phyloP scores from a whole-genome alignment of 2,797 vertebrate species.

The Mormyrus hasselquistii region DNA sequence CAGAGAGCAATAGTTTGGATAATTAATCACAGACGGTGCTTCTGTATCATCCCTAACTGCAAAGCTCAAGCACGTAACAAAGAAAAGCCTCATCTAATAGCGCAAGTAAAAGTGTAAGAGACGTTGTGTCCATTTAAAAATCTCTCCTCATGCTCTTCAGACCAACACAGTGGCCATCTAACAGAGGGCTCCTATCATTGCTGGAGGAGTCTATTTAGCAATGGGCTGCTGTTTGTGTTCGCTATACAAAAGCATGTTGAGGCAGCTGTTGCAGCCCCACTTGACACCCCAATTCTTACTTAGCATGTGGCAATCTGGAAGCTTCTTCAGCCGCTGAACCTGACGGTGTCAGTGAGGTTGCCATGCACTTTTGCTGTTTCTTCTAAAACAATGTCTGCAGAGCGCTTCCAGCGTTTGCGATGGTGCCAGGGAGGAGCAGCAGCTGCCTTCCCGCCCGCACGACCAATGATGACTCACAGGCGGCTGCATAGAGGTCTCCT shows the following conservation, averaged over 20 bases:
- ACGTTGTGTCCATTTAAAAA: background rate
- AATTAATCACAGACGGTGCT: background rate
- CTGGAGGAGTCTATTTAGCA: constrained; percentile 31
- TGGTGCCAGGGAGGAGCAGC: background rate
- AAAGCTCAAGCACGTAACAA: background rate
- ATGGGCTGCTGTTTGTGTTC: constrained; percentile 32
- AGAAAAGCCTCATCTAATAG: background rate
- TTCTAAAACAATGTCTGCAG: background rate
- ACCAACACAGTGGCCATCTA: background rate
- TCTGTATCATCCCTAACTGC: background rate
- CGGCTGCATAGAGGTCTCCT: background rate
- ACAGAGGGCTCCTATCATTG: constrained; percentile 12
- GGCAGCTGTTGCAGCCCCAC: constrained; percentile 16
- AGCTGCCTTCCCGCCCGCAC: background rate
- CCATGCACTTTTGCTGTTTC: background rate
- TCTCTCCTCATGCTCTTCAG: background rate
- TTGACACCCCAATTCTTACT: background rate
- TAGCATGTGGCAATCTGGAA: background rate
- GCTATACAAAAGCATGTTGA: background rate
- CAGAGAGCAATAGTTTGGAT: background rate
- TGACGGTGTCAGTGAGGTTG: background rate
- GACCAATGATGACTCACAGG: background rate
- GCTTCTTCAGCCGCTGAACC: background rate
- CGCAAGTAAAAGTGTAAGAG: background rate
- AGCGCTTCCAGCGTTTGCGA: background rate